phyloP scores from a whole-genome alignment of 2,888 invertebrate species.

The Nephrotoma appendiculata region DNA sequence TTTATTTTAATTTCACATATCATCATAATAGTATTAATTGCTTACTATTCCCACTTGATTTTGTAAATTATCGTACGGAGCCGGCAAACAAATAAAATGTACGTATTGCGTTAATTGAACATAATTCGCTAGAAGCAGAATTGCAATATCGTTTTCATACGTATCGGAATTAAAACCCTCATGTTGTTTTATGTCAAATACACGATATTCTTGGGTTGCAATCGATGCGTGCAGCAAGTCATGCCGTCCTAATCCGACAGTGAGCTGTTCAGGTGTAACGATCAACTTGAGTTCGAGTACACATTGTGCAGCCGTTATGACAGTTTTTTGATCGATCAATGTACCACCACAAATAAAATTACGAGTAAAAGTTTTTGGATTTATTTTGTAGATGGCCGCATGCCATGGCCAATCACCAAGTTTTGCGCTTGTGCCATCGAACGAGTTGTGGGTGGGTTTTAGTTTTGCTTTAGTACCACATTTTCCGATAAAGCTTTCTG shows the following conservation, averaged over 20 bases:
- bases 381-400: slow-evolving; percentile 19
- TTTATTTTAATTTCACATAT: neutral
- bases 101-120: slow-evolving; percentile 21
- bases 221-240: slow-evolving; percentile 25
- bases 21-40: neutral
- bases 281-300: slow-evolving; percentile 16
- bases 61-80: neutral
- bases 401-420: slow-evolving; percentile 34
- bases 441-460: neutral
- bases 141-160: slow-evolving; percentile 24
- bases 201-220: slow-evolving; percentile 22
- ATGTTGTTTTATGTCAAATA: slow-evolving; percentile 9
- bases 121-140: slow-evolving; percentile 24
- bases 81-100: slow-evolving; percentile 28
- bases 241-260: slow-evolving; percentile 27
- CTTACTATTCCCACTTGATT: neutral
- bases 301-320: slow-evolving; percentile 28
- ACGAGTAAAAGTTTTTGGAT: neutral
- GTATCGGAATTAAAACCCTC: slow-evolving; percentile 6
- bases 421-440: neutral
- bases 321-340: slow-evolving; percentile 22
- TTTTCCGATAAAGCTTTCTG: neutral
- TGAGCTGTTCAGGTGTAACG: slow-evolving; percentile 22
- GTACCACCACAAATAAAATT: slow-evolving; percentile 28
- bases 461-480: neutral